phyloP scores from a whole-genome alignment of 2,113 vertebrate genomes.

The Mustelus asterias region DNA sequence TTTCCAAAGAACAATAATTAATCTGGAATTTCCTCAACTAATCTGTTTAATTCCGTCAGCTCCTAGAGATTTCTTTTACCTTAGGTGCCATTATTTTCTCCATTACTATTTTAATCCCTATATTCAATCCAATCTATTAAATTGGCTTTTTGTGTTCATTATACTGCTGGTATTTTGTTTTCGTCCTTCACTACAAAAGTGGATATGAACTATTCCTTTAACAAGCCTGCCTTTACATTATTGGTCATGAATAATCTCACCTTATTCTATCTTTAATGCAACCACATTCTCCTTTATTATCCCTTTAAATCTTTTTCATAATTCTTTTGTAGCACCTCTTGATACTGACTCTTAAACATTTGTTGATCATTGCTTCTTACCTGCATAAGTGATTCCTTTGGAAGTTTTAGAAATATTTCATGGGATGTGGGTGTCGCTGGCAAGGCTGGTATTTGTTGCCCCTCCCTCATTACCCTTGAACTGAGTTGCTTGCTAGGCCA shows the following conservation, averaged over 20 bases:
- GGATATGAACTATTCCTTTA: background rate
- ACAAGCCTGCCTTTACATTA: background rate
- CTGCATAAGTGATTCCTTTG: background rate
- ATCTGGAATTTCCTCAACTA: background rate
- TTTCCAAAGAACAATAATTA: background rate
- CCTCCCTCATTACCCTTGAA: too few species aligned
- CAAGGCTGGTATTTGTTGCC: too few species aligned
- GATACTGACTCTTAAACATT: background rate
- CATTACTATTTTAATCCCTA: background rate
- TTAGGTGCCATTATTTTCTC: background rate
- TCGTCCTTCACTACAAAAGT: background rate
- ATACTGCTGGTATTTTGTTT: background rate
- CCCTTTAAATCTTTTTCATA: background rate
- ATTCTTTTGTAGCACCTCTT: background rate
- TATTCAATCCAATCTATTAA: background rate
- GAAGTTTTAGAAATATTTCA: too few species aligned
- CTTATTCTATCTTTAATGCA: background rate
- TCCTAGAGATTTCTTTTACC: background rate
- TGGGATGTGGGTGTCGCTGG: too few species aligned
- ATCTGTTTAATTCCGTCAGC: background rate
- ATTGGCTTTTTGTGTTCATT: background rate
- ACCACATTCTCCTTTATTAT: background rate
- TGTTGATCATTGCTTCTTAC: background rate
- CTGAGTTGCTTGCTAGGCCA: too few species aligned
- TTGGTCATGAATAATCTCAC: background rate